These are phyloP conservation scores for Sicus ferrugineus DNA, from an alignment of 2,888 invertebrate species.

Conservation along the genomic window DNA sequence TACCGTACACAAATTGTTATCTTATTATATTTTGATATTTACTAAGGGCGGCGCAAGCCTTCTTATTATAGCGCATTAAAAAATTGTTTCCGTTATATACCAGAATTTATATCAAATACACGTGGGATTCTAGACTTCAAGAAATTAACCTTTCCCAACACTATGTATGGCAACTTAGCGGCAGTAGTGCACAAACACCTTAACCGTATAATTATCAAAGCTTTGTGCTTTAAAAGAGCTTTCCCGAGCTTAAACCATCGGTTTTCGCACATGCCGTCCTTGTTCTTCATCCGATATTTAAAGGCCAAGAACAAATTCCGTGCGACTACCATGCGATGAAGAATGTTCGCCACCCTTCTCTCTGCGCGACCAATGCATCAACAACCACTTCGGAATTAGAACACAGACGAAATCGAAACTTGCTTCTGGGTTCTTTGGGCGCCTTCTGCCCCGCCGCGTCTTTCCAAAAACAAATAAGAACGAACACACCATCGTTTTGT, in stretches of 20 bases:
- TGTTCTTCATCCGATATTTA: conserved; percentile 62
- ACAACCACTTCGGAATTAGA: not conserved
- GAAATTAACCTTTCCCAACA: too few relatives aligned
- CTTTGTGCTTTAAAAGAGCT: conserved; percentile 15
- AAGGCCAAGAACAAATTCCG: conserved; percentile 58
- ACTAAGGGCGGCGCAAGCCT: too few relatives aligned
- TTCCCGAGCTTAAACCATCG: conserved; percentile 19
- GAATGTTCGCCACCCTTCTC: conserved; percentile 19
- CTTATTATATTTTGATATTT: too few relatives aligned
- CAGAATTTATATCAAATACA: too few relatives aligned
- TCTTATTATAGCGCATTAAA: too few relatives aligned
- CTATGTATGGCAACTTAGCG: too few relatives aligned
- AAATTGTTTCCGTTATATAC: too few relatives aligned
- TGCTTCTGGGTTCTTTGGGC: conserved; percentile 4
- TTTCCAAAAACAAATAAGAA: not conserved
- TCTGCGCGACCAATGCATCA: not conserved
- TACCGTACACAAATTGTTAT: too few relatives aligned
- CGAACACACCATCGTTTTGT: conserved; percentile 30
- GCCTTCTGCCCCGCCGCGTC: not conserved
- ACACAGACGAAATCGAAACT: conserved; percentile 14
- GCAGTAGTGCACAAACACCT: not conserved
- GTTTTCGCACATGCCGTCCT: conserved; percentile 54
- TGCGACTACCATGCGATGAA: conserved; percentile 20
- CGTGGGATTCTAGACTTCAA: too few relatives aligned
- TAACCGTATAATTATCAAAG: not conserved